A percentile compares a stretch with the other conserved stretches of the same genome.
Conservation (phyloP, 2,113 vertebrate species). For the Solea solea region DNA sequence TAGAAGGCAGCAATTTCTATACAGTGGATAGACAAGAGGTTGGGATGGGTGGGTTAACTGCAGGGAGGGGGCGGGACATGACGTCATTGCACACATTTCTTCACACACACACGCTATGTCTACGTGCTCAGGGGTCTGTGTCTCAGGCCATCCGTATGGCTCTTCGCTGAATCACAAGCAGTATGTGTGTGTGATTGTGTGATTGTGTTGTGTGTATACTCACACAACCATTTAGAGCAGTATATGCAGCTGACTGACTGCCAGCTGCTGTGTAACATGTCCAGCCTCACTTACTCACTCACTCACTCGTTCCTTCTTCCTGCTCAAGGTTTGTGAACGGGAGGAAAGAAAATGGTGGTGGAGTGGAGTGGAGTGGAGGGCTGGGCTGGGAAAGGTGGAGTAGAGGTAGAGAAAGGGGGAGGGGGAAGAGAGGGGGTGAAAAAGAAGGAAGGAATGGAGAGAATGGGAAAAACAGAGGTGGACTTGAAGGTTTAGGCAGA, state of each 20-base stretch:
- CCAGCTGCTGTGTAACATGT: constrained; percentile 70
- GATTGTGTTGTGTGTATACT: constrained; percentile 16
- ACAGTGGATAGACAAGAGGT: constrained; percentile 52
- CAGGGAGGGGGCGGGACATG: constrained; percentile 40
- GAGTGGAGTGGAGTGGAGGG: constrained; percentile 40
- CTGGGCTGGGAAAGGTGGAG: constrained; percentile 32
- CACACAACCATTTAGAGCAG: constrained; percentile 49
- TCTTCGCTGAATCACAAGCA: constrained; percentile 51
- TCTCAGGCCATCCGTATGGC: constrained; percentile 50
- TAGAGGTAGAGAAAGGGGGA: not conserved
- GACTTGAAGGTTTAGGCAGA: constrained; percentile 63
- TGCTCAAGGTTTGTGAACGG: constrained; percentile 33
- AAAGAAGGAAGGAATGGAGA: constrained; percentile 30
- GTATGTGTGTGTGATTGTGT: constrained; percentile 16
- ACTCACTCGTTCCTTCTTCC: constrained; percentile 34
- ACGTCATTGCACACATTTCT: constrained; percentile 66
- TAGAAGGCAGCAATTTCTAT: constrained; percentile 51
- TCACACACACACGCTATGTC: constrained; percentile 53
- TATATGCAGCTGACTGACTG: constrained; percentile 64
- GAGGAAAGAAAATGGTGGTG: constrained; percentile 43
- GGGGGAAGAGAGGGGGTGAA: constrained; percentile 9
- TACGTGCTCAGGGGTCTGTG: constrained; percentile 39
- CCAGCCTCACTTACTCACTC: constrained; percentile 60
- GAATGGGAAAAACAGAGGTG: constrained; percentile 65
- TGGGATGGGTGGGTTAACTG: constrained; percentile 50